Evolutionary conservation across 2,797 vertebrate species (phyloP).

Genomic region (Pangasius mekongensis): DNA sequence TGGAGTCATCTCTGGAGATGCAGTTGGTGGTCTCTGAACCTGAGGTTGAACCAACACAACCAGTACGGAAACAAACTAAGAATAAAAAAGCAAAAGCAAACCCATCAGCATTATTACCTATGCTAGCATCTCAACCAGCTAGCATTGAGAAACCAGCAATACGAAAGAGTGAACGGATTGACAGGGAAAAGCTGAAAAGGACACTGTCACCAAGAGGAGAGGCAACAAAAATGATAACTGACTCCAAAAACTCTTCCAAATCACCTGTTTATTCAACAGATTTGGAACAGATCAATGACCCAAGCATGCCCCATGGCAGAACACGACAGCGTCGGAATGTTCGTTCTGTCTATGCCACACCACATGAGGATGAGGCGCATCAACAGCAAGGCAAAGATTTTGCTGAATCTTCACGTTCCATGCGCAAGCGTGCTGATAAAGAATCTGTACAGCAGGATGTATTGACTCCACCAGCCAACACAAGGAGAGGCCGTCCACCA

Average conservation of each 20-base stretch:
- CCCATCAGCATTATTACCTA: constrained; percentile 70
- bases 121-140: constrained; percentile 68
- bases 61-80: constrained; percentile 86
- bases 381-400: constrained; percentile 82
- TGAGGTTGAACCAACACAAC: constrained; percentile 79
- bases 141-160: constrained; percentile 86
- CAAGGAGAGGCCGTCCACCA: constrained; percentile 80
- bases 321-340: constrained; percentile 91
- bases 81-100: constrained; percentile 87
- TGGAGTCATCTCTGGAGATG: constrained; percentile 72
- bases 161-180: constrained; percentile 95
- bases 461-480: constrained; percentile 69
- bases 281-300: constrained; percentile 82
- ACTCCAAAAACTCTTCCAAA: constrained; percentile 84
- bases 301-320: constrained; percentile 83
- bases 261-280: constrained; percentile 84
- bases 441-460: constrained; percentile 81
- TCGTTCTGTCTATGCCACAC: constrained; percentile 92
- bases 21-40: constrained; percentile 77
- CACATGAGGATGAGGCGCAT: constrained; percentile 81
- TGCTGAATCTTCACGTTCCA: constrained; percentile 82
- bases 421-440: constrained; percentile 86
- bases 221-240: constrained; percentile 77
- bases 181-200: constrained; percentile 91
- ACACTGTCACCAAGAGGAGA: constrained; percentile 89